Evolutionary conservation across 2,113 vertebrate species (phyloP).

Genomic region (Zosterops borbonicus): DNA sequence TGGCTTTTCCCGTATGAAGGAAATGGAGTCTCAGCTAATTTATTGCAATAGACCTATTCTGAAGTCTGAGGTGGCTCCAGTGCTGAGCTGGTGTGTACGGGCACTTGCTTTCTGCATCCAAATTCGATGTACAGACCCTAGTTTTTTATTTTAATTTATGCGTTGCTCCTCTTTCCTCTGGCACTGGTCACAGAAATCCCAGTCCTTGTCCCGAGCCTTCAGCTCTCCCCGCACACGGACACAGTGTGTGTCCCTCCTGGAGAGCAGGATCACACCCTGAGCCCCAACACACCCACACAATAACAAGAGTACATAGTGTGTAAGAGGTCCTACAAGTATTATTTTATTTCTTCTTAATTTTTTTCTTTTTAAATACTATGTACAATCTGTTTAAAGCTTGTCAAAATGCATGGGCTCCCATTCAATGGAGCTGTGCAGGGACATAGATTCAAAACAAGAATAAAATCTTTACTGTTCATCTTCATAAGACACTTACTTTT

Average conservation of each 20-base stretch:
- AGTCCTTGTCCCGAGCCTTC: not conserved
- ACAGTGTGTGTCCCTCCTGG: too few species aligned
- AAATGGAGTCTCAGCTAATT: too few species aligned
- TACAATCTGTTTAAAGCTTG: conserved; percentile 67
- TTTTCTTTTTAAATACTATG: conserved; percentile 55
- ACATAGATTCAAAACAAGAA: conserved; percentile 47
- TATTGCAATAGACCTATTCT: not conserved
- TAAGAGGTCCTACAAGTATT: conserved; percentile 32
- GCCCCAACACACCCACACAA: not conserved
- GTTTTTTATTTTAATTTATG: not conserved
- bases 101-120: not conserved
- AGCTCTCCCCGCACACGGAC: fast-evolving
- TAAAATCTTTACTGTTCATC: conserved; percentile 52
- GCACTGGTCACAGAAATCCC: not conserved
- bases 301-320: not conserved
- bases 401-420: not conserved
- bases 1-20: too few species aligned
- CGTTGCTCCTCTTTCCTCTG: fast-evolving
- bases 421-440: not conserved
- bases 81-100: not conserved
- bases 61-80: not conserved
- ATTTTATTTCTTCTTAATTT: conserved; percentile 26
- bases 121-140: not conserved
- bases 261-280: not conserved
- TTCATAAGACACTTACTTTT: conserved; percentile 69